Evolutionary conservation across 2,888 invertebrate genomes (phyloP), one percentile per base, ranked within the genome.

Genomic region (Cyclophora albipunctata): DNA sequence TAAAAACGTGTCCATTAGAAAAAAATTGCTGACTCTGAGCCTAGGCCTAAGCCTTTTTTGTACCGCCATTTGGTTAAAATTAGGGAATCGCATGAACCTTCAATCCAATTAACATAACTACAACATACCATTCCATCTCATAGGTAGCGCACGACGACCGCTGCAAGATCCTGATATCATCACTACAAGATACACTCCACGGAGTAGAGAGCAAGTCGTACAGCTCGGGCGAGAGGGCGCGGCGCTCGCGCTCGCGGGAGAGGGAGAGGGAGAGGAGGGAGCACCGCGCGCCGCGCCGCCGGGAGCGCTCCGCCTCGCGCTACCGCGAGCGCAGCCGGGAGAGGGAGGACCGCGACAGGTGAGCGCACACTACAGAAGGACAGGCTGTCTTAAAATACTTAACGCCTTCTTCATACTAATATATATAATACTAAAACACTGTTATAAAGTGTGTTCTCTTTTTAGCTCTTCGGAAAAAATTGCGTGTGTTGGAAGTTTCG

Each of bases 161-260:
- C 43, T 99, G 99, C 90, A 98, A 98, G 88, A 98, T 99, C 66
- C 89, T 99, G 50, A 98, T 99, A 62, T 97, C 96, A 65, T 98
- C 98, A 0, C 91, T 99, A 2, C 97, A 98, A 84, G 99, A 99
- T 77, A 99, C 99, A 2, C 89, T 99, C 42, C 95, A 97, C 78
- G 98, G 98, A 46, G 98, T 99, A 7, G 99, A 99, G 89, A 95
- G 96, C 41, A 99, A 99, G 87, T 98, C 98, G 64, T 98, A 98
- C 78, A 96, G 96, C 62, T 92, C 92, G 43, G 78, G 72, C 48
- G 78, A 85, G 55, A 69, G 85, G 1, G 20, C 20, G 71, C 78
- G 7, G 78, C 84, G 0, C 84, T 78, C 84, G 0, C 84, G 91
- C 6, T 91, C 91, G 0, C 80, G 92, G 0, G 80, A 79, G 2